phyloP scores from a whole-genome alignment of 2,888 invertebrate genomes.

The Rhodophaea formosa region DNA sequence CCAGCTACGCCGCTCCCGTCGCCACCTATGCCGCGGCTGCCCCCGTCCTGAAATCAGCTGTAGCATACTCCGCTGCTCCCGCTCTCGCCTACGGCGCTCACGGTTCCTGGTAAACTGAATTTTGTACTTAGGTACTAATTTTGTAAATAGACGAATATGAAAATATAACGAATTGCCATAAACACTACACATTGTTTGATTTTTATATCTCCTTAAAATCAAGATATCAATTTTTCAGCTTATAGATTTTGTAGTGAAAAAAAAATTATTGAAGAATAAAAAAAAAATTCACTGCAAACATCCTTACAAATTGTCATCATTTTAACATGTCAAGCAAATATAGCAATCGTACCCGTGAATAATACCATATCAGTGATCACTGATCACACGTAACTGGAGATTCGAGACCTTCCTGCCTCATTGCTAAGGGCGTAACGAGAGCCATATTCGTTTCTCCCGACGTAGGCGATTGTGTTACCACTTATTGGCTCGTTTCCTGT shows the following conservation, averaged over 20 bases:
- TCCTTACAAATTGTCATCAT: neutral
- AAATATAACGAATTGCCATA: conserved; percentile 48
- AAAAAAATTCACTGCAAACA: neutral
- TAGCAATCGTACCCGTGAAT: neutral
- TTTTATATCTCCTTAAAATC: neutral
- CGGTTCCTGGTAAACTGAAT: conserved; percentile 82
- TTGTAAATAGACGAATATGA: conserved; percentile 52
- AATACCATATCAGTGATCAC: neutral
- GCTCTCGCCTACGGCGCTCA: conserved; percentile 83
- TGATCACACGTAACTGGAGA: conserved; percentile 6
- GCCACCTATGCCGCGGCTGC: conserved; percentile 26
- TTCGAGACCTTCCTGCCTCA: conserved; percentile 5
- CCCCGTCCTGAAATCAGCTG: conserved; percentile 26
- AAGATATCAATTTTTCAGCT: neutral
- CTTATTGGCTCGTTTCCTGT: conserved; percentile 10
- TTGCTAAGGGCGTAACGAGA: conserved; percentile 11
- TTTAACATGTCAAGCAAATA: conserved; percentile 1
- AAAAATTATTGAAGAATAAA: too few relatives aligned
- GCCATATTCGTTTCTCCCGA: conserved; percentile 14
- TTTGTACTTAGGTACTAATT: conserved; percentile 28
- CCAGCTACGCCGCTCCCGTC: conserved; percentile 24
- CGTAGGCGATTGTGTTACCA: conserved; percentile 8
- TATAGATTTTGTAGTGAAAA: neutral
- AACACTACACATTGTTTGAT: conserved; percentile 19
- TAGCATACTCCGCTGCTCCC: conserved; percentile 59